Evolutionary conservation across 2,113 vertebrate genomes (phyloP).

Genomic region (Rhabdomys dilectus): DNA sequence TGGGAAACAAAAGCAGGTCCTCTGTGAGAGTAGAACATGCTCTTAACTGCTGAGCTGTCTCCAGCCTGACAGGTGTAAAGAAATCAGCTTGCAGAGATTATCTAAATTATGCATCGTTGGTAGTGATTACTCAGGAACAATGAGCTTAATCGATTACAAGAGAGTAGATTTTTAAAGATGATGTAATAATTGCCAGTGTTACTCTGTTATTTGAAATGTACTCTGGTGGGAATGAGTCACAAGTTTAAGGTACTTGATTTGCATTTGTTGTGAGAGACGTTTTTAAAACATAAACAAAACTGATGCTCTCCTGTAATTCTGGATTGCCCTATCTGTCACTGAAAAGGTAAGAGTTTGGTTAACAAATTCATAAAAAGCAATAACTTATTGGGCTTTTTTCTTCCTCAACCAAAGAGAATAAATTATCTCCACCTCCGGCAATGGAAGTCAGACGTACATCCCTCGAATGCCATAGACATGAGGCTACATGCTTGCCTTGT

Average conservation of each 20-base stretch:
- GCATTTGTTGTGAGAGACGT: conserved; percentile 62
- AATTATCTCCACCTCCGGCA: conserved; percentile 34
- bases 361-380: conserved; percentile 51
- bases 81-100: conserved; percentile 64
- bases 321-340: conserved; percentile 14
- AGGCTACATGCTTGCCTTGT: background rate
- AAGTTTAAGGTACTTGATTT: conserved; percentile 70
- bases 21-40: background rate
- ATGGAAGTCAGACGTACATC: background rate
- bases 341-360: conserved; percentile 58
- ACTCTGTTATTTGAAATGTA: conserved; percentile 52
- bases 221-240: conserved; percentile 53
- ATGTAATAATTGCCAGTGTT: conserved; percentile 67
- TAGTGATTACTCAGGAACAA: conserved; percentile 74
- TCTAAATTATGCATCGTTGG: conserved; percentile 73
- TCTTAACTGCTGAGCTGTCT: background rate
- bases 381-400: background rate
- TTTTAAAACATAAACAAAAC: conserved; percentile 66
- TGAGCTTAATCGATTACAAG: conserved; percentile 75
- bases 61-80: conserved; percentile 64
- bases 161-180: conserved; percentile 59
- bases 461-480: background rate
- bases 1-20: background rate
- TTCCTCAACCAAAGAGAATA: background rate
- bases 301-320: background rate